Evolutionary conservation across 2,888 invertebrate species (phyloP).

Genomic region (Frankliniella fusca): DNA sequence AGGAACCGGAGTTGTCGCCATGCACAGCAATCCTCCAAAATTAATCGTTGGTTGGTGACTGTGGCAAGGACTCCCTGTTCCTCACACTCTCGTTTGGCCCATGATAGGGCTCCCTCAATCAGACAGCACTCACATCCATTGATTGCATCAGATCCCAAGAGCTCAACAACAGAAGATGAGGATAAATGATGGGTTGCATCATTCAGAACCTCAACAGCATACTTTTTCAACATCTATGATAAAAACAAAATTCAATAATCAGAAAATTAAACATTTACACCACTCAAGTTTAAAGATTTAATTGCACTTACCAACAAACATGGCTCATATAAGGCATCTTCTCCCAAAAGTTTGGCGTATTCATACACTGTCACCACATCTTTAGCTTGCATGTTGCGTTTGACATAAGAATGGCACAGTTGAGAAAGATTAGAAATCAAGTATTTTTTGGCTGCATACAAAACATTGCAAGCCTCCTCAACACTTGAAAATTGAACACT

Average conservation of each 20-base stretch:
- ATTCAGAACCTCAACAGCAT: slow-evolving; percentile 54
- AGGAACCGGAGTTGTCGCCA: slow-evolving; percentile 51
- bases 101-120: slow-evolving; percentile 53
- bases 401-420: slow-evolving; percentile 54
- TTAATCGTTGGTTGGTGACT: slow-evolving; percentile 49
- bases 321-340: slow-evolving; percentile 50
- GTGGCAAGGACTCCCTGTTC: slow-evolving; percentile 47
- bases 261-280: background rate
- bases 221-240: slow-evolving; percentile 52
- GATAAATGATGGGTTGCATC: slow-evolving; percentile 52
- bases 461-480: slow-evolving; percentile 58
- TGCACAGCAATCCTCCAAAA: slow-evolving; percentile 50
- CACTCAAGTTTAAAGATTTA: background rate
- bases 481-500: slow-evolving; percentile 54
- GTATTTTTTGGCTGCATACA: slow-evolving; percentile 65
- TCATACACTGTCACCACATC: slow-evolving; percentile 58
- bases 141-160: slow-evolving; percentile 52
- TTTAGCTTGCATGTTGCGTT: slow-evolving; percentile 54
- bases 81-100: slow-evolving; percentile 55
- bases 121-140: slow-evolving; percentile 55
- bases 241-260: slow-evolving; percentile 20
- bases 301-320: slow-evolving; percentile 49
- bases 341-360: slow-evolving; percentile 59
- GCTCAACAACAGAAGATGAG: slow-evolving; percentile 50
- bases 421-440: slow-evolving; percentile 48